phyloP scores from a whole-genome alignment of 2,888 invertebrate genomes.

The Pachymerium ferrugineum region DNA sequence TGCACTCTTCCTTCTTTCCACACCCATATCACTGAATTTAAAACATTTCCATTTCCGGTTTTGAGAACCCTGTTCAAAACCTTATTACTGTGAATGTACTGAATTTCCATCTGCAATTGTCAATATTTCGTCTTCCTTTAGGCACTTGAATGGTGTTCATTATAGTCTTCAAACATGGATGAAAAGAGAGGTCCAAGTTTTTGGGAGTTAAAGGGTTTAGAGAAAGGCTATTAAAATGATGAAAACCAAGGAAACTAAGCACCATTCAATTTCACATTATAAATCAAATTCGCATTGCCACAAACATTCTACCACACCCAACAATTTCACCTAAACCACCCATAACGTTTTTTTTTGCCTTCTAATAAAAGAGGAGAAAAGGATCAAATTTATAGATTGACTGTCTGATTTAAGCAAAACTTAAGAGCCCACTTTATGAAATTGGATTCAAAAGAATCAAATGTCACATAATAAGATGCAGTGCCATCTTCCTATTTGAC shows the following conservation, averaged over 20 bases:
- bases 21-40: no score
- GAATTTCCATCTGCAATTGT: not conserved
- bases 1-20: no score
- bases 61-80: not conserved
- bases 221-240: not conserved
- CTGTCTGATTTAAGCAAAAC: not conserved
- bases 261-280: not conserved
- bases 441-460: not conserved
- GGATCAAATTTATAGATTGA: not conserved
- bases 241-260: not conserved
- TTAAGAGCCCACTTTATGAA: not conserved
- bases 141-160: not conserved
- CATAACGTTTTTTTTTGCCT: not conserved
- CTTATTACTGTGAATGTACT: not conserved
- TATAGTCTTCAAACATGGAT: not conserved
- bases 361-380: no score
- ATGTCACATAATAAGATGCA: not conserved
- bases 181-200: not conserved
- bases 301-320: not conserved
- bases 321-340: slow-evolving; percentile 8
- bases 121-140: not conserved
- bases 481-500: not conserved
- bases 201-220: not conserved
- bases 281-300: not conserved
- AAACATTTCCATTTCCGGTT: not conserved